Conservation (phyloP, 2,113 vertebrate species). For the Bubo scandiacus region DNA sequence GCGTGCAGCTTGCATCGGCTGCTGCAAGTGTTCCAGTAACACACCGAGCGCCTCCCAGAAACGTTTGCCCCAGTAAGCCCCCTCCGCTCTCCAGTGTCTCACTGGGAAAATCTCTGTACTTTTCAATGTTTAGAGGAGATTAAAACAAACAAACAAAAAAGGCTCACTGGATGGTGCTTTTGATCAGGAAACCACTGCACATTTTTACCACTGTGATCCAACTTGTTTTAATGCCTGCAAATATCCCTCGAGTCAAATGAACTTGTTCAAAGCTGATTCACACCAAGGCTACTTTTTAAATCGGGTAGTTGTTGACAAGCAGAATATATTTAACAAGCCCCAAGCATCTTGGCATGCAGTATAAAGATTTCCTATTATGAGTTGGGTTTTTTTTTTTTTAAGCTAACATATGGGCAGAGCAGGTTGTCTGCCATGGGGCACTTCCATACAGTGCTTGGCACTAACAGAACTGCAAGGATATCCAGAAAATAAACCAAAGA, state of each 20-base stretch:
- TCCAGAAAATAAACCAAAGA: not conserved
- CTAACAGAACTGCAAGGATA: not conserved
- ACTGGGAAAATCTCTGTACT: not conserved
- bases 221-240: slow-evolving; percentile 30
- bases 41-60: not conserved
- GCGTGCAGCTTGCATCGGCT: accelerated
- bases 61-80: not conserved
- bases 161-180: not conserved
- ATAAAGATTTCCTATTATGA: slow-evolving; percentile 52
- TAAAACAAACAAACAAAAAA: not conserved
- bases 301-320: slow-evolving; percentile 45
- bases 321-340: slow-evolving; percentile 57
- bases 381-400: not conserved
- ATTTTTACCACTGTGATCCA: slow-evolving; percentile 1
- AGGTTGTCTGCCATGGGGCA: slow-evolving; percentile 38
- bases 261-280: slow-evolving; percentile 50
- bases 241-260: slow-evolving; percentile 45
- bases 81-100: not conserved
- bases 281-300: slow-evolving; percentile 28
- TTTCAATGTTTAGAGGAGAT: not conserved
- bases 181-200: not conserved
- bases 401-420: slow-evolving; percentile 53
- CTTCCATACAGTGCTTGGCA: slow-evolving; percentile 13
- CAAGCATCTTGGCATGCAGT: slow-evolving; percentile 25
- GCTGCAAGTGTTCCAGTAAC: not conserved